Evolutionary conservation across 2,888 invertebrate genomes (phyloP).

Genomic region (Drosophila acutilabella): DNA sequence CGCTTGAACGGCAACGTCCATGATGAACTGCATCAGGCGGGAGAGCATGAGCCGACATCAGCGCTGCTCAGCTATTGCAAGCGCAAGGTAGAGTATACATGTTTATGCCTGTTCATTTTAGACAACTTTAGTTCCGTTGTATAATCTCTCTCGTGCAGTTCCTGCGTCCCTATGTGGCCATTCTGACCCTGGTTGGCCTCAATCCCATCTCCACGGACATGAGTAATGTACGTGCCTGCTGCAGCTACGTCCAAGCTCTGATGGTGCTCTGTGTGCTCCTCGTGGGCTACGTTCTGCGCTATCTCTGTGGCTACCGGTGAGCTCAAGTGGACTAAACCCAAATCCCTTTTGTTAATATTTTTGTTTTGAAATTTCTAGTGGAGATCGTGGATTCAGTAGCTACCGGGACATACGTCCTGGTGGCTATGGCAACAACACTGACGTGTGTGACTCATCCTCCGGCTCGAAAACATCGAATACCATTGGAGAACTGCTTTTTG

Average conservation of each 20-base stretch:
- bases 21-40: constrained; percentile 88
- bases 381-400: constrained; percentile 82
- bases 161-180: constrained; percentile 90
- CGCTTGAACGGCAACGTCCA: constrained; percentile 85
- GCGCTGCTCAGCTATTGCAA: constrained; percentile 93
- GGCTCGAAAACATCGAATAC: constrained; percentile 81
- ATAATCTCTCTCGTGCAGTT: constrained; percentile 85
- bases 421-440: constrained; percentile 41
- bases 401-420: constrained; percentile 60
- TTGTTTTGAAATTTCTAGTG: constrained; percentile 51
- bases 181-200: constrained; percentile 91
- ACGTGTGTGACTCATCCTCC: constrained; percentile 38
- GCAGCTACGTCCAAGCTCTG: constrained; percentile 89
- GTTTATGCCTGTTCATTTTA: background rate
- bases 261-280: constrained; percentile 89
- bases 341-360: background rate
- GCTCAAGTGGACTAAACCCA: constrained; percentile 17
- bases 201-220: constrained; percentile 89
- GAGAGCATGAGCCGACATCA: constrained; percentile 91
- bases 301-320: constrained; percentile 91
- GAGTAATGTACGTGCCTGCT: constrained; percentile 87
- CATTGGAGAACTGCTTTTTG: constrained; percentile 90
- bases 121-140: background rate
- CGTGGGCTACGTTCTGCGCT: constrained; percentile 91
- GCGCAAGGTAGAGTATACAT: constrained; percentile 87